These are phyloP conservation scores for human DNA, from an alignment of 2,113 vertebrate genomes.

Conservation along the genomic window GRCh38 chr20:10960501-10961000, in stretches of 20 bases:
- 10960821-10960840: neutral
- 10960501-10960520: neutral
- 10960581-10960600: neutral
- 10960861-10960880: neutral
- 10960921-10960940: neutral
- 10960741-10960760: neutral
- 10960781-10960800: neutral
- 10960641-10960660: neutral
- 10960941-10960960: neutral
- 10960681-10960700: neutral
- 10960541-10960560: neutral
- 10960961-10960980: neutral
- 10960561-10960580: neutral
- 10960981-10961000: neutral
- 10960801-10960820: neutral
- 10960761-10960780: neutral
- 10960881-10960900: neutral
- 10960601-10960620: neutral
- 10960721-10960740: neutral
- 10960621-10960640: neutral
- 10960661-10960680: neutral
- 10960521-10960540: neutral
- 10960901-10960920: neutral
- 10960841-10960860: neutral
- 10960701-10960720: neutral